Percentiles rank a stretch among this genome's conserved stretches.
phyloP scores from a whole-genome alignment of 1,140 invertebrate genomes.

The Apis florea region DNA sequence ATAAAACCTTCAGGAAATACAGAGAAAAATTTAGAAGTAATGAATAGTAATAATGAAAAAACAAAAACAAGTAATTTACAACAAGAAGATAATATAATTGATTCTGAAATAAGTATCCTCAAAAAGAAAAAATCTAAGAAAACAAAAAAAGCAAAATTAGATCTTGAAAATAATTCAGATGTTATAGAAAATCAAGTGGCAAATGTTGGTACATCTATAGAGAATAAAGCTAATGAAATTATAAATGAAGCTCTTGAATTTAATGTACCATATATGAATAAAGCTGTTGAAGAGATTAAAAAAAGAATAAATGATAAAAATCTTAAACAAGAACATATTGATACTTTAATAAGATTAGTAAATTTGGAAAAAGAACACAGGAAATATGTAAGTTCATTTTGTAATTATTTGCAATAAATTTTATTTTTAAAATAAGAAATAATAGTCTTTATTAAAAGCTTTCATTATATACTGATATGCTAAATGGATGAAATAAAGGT shows the following conservation, averaged over 20 bases:
- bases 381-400: constrained; percentile 33
- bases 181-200: background rate
- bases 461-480: background rate
- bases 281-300: constrained; percentile 38
- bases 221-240: constrained; percentile 5
- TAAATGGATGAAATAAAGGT: background rate
- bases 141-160: background rate
- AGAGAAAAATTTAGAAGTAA: background rate
- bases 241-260: constrained; percentile 26
- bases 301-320: constrained; percentile 30
- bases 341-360: constrained; percentile 40
- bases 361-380: constrained; percentile 25
- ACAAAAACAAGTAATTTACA: background rate
- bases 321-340: constrained; percentile 36
- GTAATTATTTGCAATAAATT: constrained; percentile 35
- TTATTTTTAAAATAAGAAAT: background rate
- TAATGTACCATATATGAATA: constrained; percentile 34
- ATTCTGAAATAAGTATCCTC: background rate
- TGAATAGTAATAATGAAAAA: background rate
- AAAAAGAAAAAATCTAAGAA: constrained; percentile 33
- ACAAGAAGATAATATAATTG: background rate
- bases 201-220: background rate
- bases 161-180: background rate
- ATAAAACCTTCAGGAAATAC: background rate
- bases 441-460: no score